Evolutionary conservation across 2,113 vertebrate species (phyloP), one percentile per base, ranked within the genome.

Genomic region (Gadus chalcogrammus): DNA sequence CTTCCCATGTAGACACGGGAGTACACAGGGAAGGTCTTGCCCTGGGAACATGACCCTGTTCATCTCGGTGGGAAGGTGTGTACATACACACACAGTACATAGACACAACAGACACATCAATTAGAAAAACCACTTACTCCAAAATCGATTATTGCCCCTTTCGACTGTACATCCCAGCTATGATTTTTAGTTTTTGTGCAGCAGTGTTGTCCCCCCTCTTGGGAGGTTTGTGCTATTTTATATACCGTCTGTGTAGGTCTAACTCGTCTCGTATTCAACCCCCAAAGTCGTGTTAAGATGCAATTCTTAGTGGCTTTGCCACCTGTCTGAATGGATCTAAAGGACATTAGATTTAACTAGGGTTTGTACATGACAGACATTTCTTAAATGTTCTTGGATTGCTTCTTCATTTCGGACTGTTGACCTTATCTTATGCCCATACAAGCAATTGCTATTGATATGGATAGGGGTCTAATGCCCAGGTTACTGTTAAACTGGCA

Each of bases 101-200:
- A 90, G 87, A 88, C 78, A 79, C 69, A 86, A 88, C 83, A 83
- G 79, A 88, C 80, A 85, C 74, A 76, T 87, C 82, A 86, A 88
- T 87, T 88, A 48, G 42, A 83, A 88, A 91, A 91, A 86, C 69
- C 6, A 82, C 78, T 70, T 82, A 75, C 79, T 76, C 85, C 87
- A 27, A 65, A 64, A 78, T 83, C 69, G 17, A 87, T 90, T 90
- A 90, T 90, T 88, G 88, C 87, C 88, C 89, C 87, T 87, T 85
- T 88, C 72, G 61, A 88, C 88, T 88, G 86, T 89, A 89, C 89
- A 89, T 89, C 89, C 88, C 89, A 91, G 88, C 89, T 88, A 86
- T 88, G 88, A 76, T 88, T 88, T 87, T 84, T 79, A 76, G 80
- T 88, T 84, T 62, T 91, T 91, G 89, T 91, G 89, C 89, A 89